Evolutionary conservation across 2,113 vertebrate species (phyloP), one percentile per base, ranked within the genome.

Genomic region (Sphyrna mokarran): DNA sequence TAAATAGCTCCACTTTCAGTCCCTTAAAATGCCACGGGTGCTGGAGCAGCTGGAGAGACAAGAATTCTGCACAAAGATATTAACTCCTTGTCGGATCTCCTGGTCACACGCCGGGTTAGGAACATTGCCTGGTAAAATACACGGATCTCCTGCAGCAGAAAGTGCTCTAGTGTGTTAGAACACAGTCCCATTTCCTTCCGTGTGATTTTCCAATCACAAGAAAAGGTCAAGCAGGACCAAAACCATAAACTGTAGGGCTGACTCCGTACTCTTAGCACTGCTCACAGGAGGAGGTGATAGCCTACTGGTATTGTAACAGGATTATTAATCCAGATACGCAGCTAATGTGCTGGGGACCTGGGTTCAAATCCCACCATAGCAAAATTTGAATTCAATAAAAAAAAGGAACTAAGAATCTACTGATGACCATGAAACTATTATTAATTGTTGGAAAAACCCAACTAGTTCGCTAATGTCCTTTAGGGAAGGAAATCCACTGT

Each of bases 51-150:
- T 43, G 66, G 26, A 94, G n/a, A 72, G 23, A 68, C 61, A 70
- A n/a, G 93, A 63, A 43, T 94, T 94, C 37, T 48, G 93, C 5
- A 16, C 22, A 40, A 26, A 68, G 13, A 48, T 48, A 70, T 23
- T 94, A 94, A 94, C 93, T 43, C 93, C n/a, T 70, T 94, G 93
- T 94, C 9, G 37, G 93, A 70, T 33, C 26, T 16, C 58, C 16
- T 8, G 33, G n/a, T 61, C 14, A n/a, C 2, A 89, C 26, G 29
- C 48, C 23, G 23, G 48, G 48, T 1, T 83, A 20, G 40, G 86
- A 89, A 58, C 43, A 29, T 43, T 29, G 86, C 23, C 22, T 89
- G 86, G 37, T 23, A 48, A 29, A 87, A 14, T 37, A 23, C 23
- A 22, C 0, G 33, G 76, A 13, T 37, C 76, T 37, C 13, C 33